phyloP scores from a whole-genome alignment of 2,113 vertebrate species.

The Pollimyrus isidori region DNA sequence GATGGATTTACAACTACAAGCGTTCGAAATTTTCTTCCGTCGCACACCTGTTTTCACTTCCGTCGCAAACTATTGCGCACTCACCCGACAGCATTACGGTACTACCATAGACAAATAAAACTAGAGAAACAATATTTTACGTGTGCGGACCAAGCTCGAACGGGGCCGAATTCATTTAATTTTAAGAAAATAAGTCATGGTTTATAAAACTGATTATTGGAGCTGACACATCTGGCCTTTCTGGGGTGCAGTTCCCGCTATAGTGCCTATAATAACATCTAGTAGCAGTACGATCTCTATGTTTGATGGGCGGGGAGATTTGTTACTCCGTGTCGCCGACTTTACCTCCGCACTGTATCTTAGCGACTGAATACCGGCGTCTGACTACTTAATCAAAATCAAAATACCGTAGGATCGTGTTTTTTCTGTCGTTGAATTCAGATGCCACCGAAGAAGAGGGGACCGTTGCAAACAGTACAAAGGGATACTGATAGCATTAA shows the following conservation, averaged over 20 bases:
- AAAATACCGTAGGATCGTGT: no score
- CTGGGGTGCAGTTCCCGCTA: not conserved
- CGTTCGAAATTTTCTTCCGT: not conserved
- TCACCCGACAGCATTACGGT: not conserved
- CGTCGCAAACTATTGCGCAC: not conserved
- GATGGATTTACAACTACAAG: not conserved
- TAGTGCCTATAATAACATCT: not conserved
- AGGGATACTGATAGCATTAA: conserved; percentile 49
- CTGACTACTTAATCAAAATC: not conserved
- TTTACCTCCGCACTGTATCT: conserved; percentile 17
- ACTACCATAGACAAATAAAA: not conserved
- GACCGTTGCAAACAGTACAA: conserved; percentile 49
- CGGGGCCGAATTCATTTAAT: not conserved
- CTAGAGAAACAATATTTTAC: not conserved
- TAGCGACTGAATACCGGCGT: conserved; percentile 31
- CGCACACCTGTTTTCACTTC: not conserved
- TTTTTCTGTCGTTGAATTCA: not conserved
- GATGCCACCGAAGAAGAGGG: conserved; percentile 54
- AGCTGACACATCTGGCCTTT: not conserved
- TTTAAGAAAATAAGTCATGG: not conserved
- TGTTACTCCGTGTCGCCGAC: not conserved
- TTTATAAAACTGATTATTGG: not conserved
- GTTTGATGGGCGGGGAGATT: not conserved
- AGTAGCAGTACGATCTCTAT: not conserved
- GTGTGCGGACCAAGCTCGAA: not conserved